Conservation (phyloP, 2,797 vertebrate genomes). For the Scolopax bukidnonensis region DNA sequence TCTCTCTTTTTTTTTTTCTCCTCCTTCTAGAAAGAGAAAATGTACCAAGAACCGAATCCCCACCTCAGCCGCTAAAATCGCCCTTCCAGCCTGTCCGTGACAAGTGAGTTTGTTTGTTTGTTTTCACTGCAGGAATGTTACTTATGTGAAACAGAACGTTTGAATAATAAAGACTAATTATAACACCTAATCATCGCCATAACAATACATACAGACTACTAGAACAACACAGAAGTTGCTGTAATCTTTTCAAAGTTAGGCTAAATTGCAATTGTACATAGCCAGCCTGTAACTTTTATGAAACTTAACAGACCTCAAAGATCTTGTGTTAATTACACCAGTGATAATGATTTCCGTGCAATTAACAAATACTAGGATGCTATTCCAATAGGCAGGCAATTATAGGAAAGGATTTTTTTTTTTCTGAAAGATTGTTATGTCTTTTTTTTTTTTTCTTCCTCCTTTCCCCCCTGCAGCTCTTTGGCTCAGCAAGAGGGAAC, state of each 20-base stretch:
- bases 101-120: conserved; percentile 87
- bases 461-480: conserved; percentile 80
- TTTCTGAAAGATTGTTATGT: conserved; percentile 48
- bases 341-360: not conserved
- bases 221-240: conserved; percentile 43
- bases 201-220: conserved; percentile 15
- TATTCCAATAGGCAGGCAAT: not conserved
- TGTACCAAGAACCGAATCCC: conserved; percentile 87
- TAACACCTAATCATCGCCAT: conserved; percentile 44
- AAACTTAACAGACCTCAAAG: conserved; percentile 23
- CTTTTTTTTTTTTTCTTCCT: conserved; percentile 14
- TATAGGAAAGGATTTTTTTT: not conserved
- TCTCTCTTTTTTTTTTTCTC: not conserved
- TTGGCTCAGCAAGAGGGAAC: conserved; percentile 93
- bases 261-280: not conserved
- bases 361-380: not conserved
- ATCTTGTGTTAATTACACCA: not conserved
- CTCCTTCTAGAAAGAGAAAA: conserved; percentile 88
- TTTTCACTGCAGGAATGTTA: conserved; percentile 50
- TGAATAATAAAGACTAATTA: conserved; percentile 30
- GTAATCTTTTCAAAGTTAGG: conserved; percentile 9
- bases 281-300: conserved; percentile 5
- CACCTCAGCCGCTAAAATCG: conserved; percentile 89
- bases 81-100: conserved; percentile 94
- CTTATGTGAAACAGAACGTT: conserved; percentile 54